Evolutionary conservation across 1,140 invertebrate genomes (phyloP), one percentile per base, ranked within the genome.

Genomic region (Oryzaephilus surinamensis): DNA sequence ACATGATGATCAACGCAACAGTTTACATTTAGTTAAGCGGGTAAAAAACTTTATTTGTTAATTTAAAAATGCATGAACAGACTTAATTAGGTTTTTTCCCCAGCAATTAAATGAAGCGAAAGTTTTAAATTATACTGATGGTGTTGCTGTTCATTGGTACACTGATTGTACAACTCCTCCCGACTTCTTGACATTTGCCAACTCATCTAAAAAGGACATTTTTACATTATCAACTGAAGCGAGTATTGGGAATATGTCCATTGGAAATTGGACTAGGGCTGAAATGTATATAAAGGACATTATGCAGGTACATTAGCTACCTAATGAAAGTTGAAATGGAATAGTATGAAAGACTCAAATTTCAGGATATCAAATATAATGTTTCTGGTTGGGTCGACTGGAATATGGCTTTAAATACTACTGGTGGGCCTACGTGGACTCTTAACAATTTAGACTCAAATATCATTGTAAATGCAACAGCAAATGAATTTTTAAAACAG

Each of bases 141-240:
- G 85, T 13, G 65, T 89, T 3, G 85, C 68, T 1, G 70, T 88
- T 2, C 88, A 92, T 57, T 93, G 81, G 80, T 92, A 79, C 52
- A 66, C 50, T 17, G 80, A 90, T 60, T 48, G 48, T 0, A 13
- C 74, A 1, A 53, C 71, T 7, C 63, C 73, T 0, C 47, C 73
- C 0, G 38, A 46, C 4, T 41, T 74, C 1, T 52, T 91, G 0
- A 62, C 70, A 19, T 26, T 56, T 6, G 71, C 69, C 1, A 74
- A 77, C 50, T 41, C 68, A 5, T 52, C 63, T 3, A 73, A 74
- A 56, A 82, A 85, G 0, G 64, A 84, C 18, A 78, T 82, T 48
- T 78, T 87, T 51, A 61, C 90, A 3, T 46, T 93, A 2, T 72
- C 71, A 13, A 85, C 86, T 0, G 88, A 92, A 64, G 81, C 84